Base-by-base conservation (phyloP, 2,888 invertebrate species). In the Fragum sueziense region DNA sequence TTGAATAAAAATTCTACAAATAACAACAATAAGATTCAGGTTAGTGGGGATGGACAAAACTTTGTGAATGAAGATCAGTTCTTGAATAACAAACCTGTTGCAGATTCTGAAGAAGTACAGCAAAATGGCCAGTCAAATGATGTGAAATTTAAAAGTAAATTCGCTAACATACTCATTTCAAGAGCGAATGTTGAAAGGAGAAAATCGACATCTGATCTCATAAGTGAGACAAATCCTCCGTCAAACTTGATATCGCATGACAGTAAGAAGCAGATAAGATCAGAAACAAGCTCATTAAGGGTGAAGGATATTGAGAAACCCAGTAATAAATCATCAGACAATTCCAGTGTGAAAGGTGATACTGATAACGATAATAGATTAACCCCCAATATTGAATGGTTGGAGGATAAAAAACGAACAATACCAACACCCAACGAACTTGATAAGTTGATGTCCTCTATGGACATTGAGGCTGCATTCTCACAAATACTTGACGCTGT, bases 401-500 rank as follows among this genome's bases (percentile, higher is more conserved):
- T 87, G 29, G 86, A 87, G 61, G 78, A 84, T 34, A 88, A 86
- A 69, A 82, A 80, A 57, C 79, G 86, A 61, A 84, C 86, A 22
- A 68, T 79, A 65, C 79, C 85, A 33, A 73, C 81, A n/a, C 82
- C 80, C 1, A 81, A 78, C 61, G 86, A 83, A 62, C 59, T 79
- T 22, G 81, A 80, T 41, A 79, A 84, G 20, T 72, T 86, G 41
- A 78, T 80, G 57, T 85, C 86, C 27, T 82, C 85, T 11, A 77
- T 86, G 74, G 87, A 86, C 76, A 87, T 88, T 54, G 88, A 88
- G 71, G 82, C 84, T 22, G 86, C 86, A 14, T 88, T 88, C 67
- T 85, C 86, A 3, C 84, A 88, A 68, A 84, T 88, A 54, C 75
- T 88, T 25, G 86, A 84, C 74, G 88, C 84, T 37, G 85, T 88